Percentiles rank a stretch among this genome's conserved stretches.
phyloP scores from a whole-genome alignment of 2,888 invertebrate species.

The Carterocephalus palaemon region DNA sequence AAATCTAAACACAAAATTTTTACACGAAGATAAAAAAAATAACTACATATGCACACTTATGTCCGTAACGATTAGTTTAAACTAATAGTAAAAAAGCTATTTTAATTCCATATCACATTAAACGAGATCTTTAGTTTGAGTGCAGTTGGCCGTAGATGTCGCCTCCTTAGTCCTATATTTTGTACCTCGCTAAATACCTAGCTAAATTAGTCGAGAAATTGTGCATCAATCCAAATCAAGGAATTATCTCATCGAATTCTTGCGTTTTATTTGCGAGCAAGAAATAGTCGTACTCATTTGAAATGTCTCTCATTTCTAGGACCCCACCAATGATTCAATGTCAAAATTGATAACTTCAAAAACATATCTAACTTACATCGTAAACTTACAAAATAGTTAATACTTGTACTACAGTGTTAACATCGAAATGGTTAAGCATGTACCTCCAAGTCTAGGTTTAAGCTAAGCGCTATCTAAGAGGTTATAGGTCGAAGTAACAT shows the following conservation, averaged over 20 bases:
- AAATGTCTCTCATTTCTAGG: constrained; percentile 9
- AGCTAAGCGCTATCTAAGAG: constrained; percentile 63
- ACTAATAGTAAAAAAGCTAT: constrained; percentile 25
- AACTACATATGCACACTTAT: constrained; percentile 6
- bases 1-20: background rate
- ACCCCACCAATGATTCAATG: constrained; percentile 31
- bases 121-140: constrained; percentile 15
- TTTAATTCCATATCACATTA: constrained; percentile 22
- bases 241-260: constrained; percentile 1
- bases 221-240: constrained; percentile 47
- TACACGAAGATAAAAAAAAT: background rate
- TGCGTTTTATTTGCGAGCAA: background rate
- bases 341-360: constrained; percentile 50
- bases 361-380: constrained; percentile 48
- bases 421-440: constrained; percentile 52
- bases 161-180: constrained; percentile 50
- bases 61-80: constrained; percentile 15
- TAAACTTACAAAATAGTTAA: constrained; percentile 60
- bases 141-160: constrained; percentile 42
- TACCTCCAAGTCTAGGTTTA: constrained; percentile 47
- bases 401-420: constrained; percentile 48
- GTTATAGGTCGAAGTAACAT: constrained; percentile 59
- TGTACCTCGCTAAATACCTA: constrained; percentile 63
- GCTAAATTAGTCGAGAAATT: constrained; percentile 67
- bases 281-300: background rate